A percentile compares a stretch with the other conserved stretches of the same genome.
phyloP scores from a whole-genome alignment of 2,113 vertebrate genomes.

The Pipa parva region DNA sequence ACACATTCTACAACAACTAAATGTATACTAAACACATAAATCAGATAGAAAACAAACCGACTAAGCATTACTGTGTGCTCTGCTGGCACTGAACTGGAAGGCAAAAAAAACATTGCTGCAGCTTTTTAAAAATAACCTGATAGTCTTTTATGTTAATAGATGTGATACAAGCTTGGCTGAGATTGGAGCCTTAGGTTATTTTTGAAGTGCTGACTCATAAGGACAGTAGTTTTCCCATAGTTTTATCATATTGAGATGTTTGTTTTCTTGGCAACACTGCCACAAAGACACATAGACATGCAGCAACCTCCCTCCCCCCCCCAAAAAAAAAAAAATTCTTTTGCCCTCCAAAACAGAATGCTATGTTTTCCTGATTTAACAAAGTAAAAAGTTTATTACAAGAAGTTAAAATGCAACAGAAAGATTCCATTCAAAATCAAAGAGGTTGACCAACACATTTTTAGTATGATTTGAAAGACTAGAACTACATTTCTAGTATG shows the following conservation, averaged over 20 bases:
- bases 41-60: neutral
- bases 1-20: neutral
- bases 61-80: neutral
- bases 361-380: neutral
- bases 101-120: neutral
- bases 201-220: slow-evolving; percentile 19
- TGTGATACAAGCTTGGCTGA: slow-evolving; percentile 26
- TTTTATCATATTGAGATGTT: neutral
- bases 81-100: neutral
- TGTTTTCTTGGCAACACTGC: neutral
- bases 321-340: neutral
- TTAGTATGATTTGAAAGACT: neutral
- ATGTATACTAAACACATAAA: neutral
- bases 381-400: slow-evolving; percentile 15
- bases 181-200: slow-evolving; percentile 2
- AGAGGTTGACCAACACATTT: too few species aligned
- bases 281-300: neutral
- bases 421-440: slow-evolving; percentile 6
- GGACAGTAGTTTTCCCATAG: slow-evolving; percentile 5
- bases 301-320: neutral
- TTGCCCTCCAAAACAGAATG: slow-evolving; percentile 7
- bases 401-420: slow-evolving; percentile 33
- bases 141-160: neutral
- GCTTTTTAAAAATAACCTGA: neutral
- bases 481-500: neutral